Conservation (phyloP, 2,113 vertebrate genomes). For the Plecturocebus donacophilus region DNA sequence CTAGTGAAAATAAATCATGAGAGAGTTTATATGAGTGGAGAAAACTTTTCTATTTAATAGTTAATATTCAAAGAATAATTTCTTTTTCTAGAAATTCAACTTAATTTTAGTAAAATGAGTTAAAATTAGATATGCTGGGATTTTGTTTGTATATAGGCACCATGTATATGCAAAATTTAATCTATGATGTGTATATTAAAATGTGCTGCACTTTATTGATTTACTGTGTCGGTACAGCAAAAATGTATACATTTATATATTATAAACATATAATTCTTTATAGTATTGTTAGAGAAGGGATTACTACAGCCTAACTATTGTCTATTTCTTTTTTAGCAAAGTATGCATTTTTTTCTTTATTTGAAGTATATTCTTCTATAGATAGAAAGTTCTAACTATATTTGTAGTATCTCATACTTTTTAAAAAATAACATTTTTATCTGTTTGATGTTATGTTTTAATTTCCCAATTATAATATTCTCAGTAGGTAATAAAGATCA, state of each 20-base stretch:
- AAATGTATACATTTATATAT: not conserved
- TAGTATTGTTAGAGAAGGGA: not conserved
- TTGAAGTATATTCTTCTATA: slow-evolving; percentile 3
- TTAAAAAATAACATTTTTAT: slow-evolving; percentile 58
- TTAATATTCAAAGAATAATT: slow-evolving; percentile 24
- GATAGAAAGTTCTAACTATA: not conserved
- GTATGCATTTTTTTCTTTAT: not conserved
- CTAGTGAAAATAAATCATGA: not conserved
- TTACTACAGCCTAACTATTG: not conserved
- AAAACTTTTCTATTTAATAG: not conserved
- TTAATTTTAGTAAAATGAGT: not conserved
- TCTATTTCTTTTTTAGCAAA: not conserved
- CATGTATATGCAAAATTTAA: not conserved
- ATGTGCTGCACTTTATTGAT: not conserved
- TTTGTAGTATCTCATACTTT: slow-evolving; percentile 55
- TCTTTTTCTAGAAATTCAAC: not conserved
- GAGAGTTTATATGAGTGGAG: not conserved
- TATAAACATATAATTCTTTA: not conserved
- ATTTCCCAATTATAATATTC: slow-evolving; percentile 36
- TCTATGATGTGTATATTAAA: slow-evolving; percentile 6
- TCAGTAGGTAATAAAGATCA: not conserved
- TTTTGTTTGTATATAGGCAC: not conserved
- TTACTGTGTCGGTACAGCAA: not conserved
- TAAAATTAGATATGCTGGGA: not conserved
- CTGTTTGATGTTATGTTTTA: slow-evolving; percentile 1